A percentile compares a stretch with the other conserved stretches of the same genome.
These are phyloP conservation scores for Nymphalis c-album DNA, from an alignment of 2,888 invertebrate species.

Conservation along the genomic window DNA sequence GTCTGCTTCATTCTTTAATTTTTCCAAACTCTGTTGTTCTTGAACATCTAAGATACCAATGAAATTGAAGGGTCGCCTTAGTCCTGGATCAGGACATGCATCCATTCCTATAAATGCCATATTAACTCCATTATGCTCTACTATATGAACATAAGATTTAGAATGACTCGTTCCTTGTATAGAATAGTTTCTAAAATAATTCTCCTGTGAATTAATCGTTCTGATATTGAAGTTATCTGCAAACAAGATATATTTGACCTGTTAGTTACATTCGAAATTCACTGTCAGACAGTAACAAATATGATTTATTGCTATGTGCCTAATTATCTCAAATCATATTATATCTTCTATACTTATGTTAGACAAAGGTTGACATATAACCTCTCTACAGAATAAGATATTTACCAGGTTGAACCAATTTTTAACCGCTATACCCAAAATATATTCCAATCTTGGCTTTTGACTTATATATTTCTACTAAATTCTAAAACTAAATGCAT, in stretches of 20 bases:
- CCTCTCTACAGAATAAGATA: too few relatives aligned
- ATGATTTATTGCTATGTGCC: too few relatives aligned
- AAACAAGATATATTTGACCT: conserved; percentile 47
- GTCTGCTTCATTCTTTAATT: conserved; percentile 80
- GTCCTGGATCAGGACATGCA: conserved; percentile 92
- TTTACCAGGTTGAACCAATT: too few relatives aligned
- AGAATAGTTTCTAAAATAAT: conserved; percentile 90
- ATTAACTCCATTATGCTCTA: conserved; percentile 79
- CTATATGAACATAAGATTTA: conserved; percentile 86
- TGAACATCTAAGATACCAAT: conserved; percentile 85
- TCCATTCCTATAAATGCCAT: conserved; percentile 94
- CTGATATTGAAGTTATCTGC: conserved; percentile 94
- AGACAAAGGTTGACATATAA: too few relatives aligned
- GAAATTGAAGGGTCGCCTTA: conserved; percentile 94
- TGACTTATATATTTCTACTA: too few relatives aligned
- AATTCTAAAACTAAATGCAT: too few relatives aligned
- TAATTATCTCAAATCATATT: too few relatives aligned
- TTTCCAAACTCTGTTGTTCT: conserved; percentile 81
- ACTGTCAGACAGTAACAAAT: not conserved
- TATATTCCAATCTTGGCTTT: too few relatives aligned
- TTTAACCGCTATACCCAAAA: too few relatives aligned
- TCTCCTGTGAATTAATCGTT: conserved; percentile 84
- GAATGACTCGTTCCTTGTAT: conserved; percentile 86
- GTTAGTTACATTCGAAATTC: not conserved
- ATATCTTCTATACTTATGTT: too few relatives aligned